Evolutionary conservation across 2,113 vertebrate species (phyloP), one percentile per base, ranked within the genome.

Genomic region (Siniperca knerii): DNA sequence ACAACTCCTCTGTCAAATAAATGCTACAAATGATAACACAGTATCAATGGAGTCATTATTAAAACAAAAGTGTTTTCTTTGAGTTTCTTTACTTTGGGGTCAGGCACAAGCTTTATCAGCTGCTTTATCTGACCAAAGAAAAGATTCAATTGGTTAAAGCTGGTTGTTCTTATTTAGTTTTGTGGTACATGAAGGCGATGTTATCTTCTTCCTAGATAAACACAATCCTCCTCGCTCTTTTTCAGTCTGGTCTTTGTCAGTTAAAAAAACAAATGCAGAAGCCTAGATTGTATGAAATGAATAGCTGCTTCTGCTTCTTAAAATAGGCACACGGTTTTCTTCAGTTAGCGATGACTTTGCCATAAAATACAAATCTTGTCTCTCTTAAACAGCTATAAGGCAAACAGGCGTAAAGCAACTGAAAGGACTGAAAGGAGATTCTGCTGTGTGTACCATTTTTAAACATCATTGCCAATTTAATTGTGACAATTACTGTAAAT

Each of bases 101-200:
- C n/a, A 73, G 40, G 52, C 25, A 25, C 65, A 29, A 54, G 21
- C 15, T 57, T n/a, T 78, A 85, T 88, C 73, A 37, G 74, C 68
- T 16, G 37, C 58, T 70, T 75, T 20, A 78, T 86, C 73, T 78
- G 42, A 77, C 50, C 57, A 44, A 55, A 79, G 81, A 84, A 83
- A 66, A 82, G 25, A 77, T 35, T 69, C 25, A 79, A 90, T 82
- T 78, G 79, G 64, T 79, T 66, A 62, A 82, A 86, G 75, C 68
- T 78, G 70, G 48, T 67, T 65, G 50, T 60, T 69, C 69, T 65
- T 71, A 65, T 69, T 81, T 42, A 0, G 21, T 75, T 20, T 65
- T 50, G 55, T 68, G 23, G 77, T 42, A 52, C 54, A 57, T 44
- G 35, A 46, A 65, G 57, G 58, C 2, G 44, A 82, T 58, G 25